Percentiles rank a stretch among this genome's conserved stretches.
Evolutionary conservation across 2,113 vertebrate species (phyloP).

Genomic region (Calidris pugnax): DNA sequence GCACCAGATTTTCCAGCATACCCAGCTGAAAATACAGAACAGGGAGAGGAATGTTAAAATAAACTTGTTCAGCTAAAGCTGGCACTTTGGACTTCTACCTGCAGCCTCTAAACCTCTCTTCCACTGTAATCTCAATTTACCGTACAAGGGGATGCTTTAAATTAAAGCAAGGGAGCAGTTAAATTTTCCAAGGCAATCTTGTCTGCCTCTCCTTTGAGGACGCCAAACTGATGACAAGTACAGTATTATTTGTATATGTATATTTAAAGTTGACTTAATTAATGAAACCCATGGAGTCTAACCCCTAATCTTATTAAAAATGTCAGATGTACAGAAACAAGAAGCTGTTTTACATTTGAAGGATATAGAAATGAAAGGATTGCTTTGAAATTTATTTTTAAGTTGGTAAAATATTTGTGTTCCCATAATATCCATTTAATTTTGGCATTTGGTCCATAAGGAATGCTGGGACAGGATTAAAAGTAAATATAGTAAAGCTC

Average conservation of each 20-base stretch:
- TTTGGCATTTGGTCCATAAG: constrained; percentile 10
- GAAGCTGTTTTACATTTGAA: constrained; percentile 9
- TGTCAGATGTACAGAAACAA: constrained; percentile 21
- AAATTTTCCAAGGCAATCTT: not conserved
- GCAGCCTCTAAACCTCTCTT: not conserved
- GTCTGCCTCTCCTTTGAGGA: not conserved
- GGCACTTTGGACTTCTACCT: not conserved
- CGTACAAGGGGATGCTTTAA: not conserved
- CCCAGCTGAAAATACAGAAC: not conserved
- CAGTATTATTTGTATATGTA: not conserved
- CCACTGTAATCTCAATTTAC: not conserved
- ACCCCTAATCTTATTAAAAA: constrained; percentile 20
- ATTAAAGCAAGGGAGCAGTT: not conserved
- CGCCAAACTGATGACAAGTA: constrained; percentile 4
- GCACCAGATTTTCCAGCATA: not conserved
- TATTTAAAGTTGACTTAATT: constrained; percentile 45
- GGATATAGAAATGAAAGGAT: constrained; percentile 30
- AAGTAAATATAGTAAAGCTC: not conserved
- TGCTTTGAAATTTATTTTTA: constrained; percentile 55
- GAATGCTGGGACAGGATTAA: not conserved
- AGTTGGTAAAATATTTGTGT: constrained; percentile 38
- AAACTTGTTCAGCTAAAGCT: not conserved
- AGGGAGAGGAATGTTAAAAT: constrained; percentile 1
- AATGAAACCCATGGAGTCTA: constrained; percentile 20
- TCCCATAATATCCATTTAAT: constrained; percentile 11